Percentiles rank a stretch among this genome's conserved stretches.
Evolutionary conservation across 2,113 vertebrate genomes (phyloP).

Genomic region (Podarcis cretensis): DNA sequence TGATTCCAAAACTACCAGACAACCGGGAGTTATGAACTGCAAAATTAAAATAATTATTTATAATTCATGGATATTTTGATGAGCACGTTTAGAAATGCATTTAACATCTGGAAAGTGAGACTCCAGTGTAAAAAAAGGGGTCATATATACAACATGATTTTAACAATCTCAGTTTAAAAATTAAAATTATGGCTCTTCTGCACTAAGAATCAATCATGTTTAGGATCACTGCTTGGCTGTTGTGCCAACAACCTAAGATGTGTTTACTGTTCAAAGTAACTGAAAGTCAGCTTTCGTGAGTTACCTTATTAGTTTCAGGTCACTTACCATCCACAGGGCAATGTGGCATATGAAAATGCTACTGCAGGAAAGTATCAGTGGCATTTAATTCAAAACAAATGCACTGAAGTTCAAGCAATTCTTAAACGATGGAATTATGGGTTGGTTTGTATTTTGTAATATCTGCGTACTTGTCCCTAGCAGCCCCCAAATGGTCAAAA

Average conservation of each 20-base stretch:
- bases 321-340: conserved; percentile 11
- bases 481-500: neutral
- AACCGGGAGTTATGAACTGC: neutral
- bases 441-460: neutral
- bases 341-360: neutral
- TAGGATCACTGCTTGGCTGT: neutral
- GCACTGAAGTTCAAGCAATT: neutral
- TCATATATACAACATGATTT: neutral
- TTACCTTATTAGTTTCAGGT: conserved; percentile 2
- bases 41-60: neutral
- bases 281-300: conserved; percentile 27
- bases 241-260: conserved; percentile 1
- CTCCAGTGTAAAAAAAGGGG: neutral
- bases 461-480: neutral
- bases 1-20: neutral
- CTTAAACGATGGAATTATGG: neutral
- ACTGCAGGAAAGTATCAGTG: neutral
- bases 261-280: conserved; percentile 25
- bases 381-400: neutral
- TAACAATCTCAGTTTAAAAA: neutral
- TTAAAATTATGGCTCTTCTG: neutral
- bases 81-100: neutral
- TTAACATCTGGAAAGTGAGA: neutral
- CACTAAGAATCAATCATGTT: neutral
- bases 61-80: neutral